Percentiles rank a stretch among this genome's conserved stretches.
Conservation (phyloP, 2,888 invertebrate species). For the Priocnemis perturbator region DNA sequence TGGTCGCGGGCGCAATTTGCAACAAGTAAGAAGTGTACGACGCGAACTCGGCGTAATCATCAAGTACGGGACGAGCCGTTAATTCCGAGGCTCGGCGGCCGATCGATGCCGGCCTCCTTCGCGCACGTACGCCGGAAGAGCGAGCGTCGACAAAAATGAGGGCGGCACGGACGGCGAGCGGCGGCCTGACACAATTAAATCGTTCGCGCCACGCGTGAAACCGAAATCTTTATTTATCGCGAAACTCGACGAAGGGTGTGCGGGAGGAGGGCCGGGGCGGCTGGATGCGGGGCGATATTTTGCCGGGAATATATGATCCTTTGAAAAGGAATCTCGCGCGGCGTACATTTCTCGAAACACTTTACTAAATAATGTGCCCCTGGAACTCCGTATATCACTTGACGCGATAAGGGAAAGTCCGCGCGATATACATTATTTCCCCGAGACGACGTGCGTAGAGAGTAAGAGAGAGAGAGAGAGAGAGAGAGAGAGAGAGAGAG, state of each 20-base stretch:
- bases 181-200: too few relatives aligned
- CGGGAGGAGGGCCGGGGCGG: not conserved
- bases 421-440: slow-evolving; percentile 3
- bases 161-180: too few relatives aligned
- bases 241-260: not conserved
- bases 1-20: too few relatives aligned
- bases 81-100: too few relatives aligned
- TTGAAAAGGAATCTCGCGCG: slow-evolving; percentile 19
- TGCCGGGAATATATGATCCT: slow-evolving; percentile 4
- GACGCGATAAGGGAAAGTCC: slow-evolving; percentile 6
- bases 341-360: slow-evolving; percentile 43
- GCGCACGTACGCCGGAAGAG: too few relatives aligned
- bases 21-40: too few relatives aligned
- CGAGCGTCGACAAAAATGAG: too few relatives aligned
- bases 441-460: slow-evolving; percentile 12
- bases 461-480: slow-evolving; percentile 2
- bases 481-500: slow-evolving; percentile 4
- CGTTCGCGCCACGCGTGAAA: not conserved
- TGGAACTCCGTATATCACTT: slow-evolving; percentile 38
- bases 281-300: slow-evolving; percentile 1
- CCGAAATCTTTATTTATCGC: slow-evolving; percentile 8
- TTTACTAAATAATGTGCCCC: slow-evolving; percentile 41
- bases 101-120: too few relatives aligned
- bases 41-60: too few relatives aligned
- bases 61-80: too few relatives aligned